These are phyloP conservation scores for Limnephilus marmoratus DNA, from an alignment of 2,888 invertebrate genomes.

Conservation along the genomic window DNA sequence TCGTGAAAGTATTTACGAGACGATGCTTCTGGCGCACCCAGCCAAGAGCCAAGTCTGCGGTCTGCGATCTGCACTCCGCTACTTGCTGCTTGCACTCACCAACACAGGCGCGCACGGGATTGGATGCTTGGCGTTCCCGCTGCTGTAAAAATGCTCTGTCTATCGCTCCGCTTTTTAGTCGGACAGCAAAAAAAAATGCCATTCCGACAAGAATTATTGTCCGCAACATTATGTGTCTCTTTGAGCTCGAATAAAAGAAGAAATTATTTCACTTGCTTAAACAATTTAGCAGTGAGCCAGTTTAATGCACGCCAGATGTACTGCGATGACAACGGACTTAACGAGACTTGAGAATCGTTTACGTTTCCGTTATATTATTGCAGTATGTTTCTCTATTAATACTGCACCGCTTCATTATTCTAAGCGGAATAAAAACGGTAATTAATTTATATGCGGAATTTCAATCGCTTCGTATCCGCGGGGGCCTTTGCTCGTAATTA, in stretches of 20 bases:
- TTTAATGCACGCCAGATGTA: conserved; percentile 6
- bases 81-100: not conserved
- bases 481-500: not conserved
- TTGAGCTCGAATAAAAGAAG: conserved; percentile 28
- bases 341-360: conserved; percentile 21
- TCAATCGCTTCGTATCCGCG: not conserved
- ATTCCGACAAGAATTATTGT: conserved; percentile 1
- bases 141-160: conserved; percentile 21
- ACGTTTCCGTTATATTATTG: conserved; percentile 32
- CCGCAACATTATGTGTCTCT: not conserved
- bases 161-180: conserved; percentile 23
- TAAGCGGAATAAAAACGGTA: not conserved
- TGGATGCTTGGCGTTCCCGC: conserved; percentile 36
- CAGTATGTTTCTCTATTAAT: conserved; percentile 19
- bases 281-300: conserved; percentile 21
- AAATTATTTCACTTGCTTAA: conserved; percentile 2
- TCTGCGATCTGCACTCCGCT: conserved; percentile 23
- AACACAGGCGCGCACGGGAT: not conserved
- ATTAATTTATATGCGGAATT: not conserved
- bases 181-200: conserved; percentile 43
- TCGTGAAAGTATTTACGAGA: conserved; percentile 48
- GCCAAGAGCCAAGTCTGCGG: conserved; percentile 47
- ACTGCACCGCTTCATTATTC: conserved; percentile 4
- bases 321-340: conserved; percentile 34
- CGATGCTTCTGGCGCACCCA: conserved; percentile 23